These are phyloP conservation scores for Pseudomugil tenellus DNA, from an alignment of 2,797 vertebrate species.

Conservation along the genomic window DNA sequence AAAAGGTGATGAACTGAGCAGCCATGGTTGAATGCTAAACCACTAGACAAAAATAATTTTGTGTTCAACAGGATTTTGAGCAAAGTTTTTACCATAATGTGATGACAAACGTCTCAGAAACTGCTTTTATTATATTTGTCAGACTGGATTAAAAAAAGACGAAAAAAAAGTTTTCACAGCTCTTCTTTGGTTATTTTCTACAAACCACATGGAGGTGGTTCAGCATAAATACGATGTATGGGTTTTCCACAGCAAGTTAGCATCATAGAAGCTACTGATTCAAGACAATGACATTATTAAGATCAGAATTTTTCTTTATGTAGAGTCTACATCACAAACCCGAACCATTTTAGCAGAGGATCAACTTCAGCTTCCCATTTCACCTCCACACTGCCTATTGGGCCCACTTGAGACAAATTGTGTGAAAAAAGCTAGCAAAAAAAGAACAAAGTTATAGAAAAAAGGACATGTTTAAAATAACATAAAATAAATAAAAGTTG, in stretches of 20 bases:
- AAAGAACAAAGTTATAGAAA: not conserved
- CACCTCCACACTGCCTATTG: not conserved
- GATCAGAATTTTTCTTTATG: not conserved
- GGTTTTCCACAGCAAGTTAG: not conserved
- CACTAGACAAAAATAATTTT: too few species aligned
- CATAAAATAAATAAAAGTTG: not conserved
- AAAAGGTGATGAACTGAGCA: not conserved
- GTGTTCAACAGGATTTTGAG: too few species aligned
- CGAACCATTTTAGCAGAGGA: not conserved
- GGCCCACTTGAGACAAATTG: not conserved
- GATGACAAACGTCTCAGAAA: too few species aligned
- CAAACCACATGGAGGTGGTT: not conserved
- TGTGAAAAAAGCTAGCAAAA: not conserved
- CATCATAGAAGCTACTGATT: not conserved
- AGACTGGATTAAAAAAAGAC: not conserved
- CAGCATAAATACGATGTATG: not conserved
- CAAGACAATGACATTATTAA: not conserved
- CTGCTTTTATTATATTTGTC: too few species aligned
- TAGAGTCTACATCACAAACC: not conserved
- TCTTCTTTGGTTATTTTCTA: too few species aligned
- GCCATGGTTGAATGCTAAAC: too few species aligned
- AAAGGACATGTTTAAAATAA: not conserved
- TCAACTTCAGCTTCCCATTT: not conserved
- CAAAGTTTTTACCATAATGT: too few species aligned
- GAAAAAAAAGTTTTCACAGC: not conserved